Percentiles rank a stretch among this genome's conserved stretches.
These are phyloP conservation scores for Choristoneura fumiferana DNA, from an alignment of 1,140 invertebrate species.

Conservation along the genomic window DNA sequence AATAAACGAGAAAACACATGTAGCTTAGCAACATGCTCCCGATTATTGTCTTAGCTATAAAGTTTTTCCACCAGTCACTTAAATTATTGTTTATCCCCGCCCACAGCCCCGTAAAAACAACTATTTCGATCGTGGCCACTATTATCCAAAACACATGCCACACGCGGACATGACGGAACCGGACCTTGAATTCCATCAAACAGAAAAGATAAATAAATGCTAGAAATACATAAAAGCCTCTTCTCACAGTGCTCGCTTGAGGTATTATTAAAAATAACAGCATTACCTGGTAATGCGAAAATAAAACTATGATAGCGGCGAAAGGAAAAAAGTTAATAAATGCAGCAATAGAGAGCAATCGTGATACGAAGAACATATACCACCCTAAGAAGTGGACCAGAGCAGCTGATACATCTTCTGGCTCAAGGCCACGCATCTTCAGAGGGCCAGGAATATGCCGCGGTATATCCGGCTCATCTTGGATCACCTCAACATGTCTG, in stretches of 20 bases:
- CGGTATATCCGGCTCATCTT: conserved; percentile 60
- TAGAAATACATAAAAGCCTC: conserved; percentile 82
- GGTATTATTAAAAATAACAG: conserved; percentile 80
- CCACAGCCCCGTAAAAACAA: conserved; percentile 82
- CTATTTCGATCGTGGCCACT: conserved; percentile 82
- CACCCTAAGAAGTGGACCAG: conserved; percentile 84
- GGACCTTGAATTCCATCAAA: conserved; percentile 86
- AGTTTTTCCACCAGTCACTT: conserved; percentile 80
- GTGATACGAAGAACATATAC: conserved; percentile 83
- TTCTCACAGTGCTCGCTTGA: conserved; percentile 75
- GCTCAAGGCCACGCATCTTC: conserved; percentile 79
- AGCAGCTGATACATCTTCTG: conserved; percentile 84
- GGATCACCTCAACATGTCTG: conserved; percentile 56
- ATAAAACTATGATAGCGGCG: conserved; percentile 78
- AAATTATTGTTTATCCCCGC: conserved; percentile 79
- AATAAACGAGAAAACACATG: conserved; percentile 77
- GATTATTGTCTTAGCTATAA: conserved; percentile 77
- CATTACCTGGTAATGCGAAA: conserved; percentile 81
- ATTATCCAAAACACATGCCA: conserved; percentile 83
- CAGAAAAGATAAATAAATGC: conserved; percentile 86
- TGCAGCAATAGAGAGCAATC: conserved; percentile 83
- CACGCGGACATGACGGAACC: conserved; percentile 83
- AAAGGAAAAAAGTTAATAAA: conserved; percentile 84
- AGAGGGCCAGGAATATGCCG: conserved; percentile 46
- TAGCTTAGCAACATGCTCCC: conserved; percentile 71